Conservation (phyloP, 2,797 vertebrate genomes). For the Leptoclinus maculatus region DNA sequence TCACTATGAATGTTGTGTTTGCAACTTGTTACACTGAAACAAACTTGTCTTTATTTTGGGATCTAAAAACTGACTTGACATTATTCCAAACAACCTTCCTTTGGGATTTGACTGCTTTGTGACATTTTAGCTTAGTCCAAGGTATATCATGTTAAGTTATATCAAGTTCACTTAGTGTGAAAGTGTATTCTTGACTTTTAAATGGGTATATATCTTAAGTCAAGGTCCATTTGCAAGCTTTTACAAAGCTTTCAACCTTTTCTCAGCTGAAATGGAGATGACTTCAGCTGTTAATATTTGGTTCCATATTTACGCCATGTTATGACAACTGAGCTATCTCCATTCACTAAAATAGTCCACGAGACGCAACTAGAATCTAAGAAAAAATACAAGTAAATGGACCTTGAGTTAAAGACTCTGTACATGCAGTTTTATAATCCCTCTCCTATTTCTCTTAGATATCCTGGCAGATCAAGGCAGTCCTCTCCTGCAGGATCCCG, state of each 20-base stretch:
- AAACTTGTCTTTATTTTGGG: neutral
- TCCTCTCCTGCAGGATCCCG: conserved; percentile 89
- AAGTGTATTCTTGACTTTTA: neutral
- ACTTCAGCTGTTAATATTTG: neutral
- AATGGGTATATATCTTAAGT: neutral
- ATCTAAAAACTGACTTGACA: neutral
- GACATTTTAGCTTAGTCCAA: neutral
- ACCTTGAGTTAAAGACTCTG: neutral
- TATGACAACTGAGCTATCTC: neutral
- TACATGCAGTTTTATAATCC: neutral
- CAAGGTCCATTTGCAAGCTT: neutral
- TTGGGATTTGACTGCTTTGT: neutral
- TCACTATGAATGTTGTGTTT: too few relatives aligned
- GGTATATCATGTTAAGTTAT: neutral
- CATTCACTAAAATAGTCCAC: neutral
- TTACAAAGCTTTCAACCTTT: neutral
- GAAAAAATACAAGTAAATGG: neutral
- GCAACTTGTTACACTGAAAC: neutral
- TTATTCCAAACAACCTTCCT: neutral
- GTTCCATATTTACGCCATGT: neutral
- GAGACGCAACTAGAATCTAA: neutral
- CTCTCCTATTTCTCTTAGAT: conserved; percentile 79
- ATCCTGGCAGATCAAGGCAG: conserved; percentile 90
- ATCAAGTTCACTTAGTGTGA: neutral
- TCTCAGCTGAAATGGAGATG: neutral